Base-by-base conservation (phyloP, 2,113 vertebrate species). In the Ptyas mucosa region DNA sequence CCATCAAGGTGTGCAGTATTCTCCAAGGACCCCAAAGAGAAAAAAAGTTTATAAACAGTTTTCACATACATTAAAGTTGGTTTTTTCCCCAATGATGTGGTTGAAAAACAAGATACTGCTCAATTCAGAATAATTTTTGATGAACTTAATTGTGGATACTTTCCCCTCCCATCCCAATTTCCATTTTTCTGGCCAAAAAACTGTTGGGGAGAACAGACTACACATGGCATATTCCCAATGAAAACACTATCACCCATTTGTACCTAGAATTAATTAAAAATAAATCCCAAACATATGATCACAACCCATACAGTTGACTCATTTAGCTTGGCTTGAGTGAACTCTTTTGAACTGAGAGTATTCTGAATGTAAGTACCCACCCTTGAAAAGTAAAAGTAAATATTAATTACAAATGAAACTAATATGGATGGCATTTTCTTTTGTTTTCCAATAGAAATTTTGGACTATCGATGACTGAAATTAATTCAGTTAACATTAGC, bases 321-420 rank as follows among this genome's bases (percentile, higher is more conserved):
- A 43, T 81, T 81, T 43, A 81, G 75, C 34, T 43, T 81, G 75
- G 34, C 75, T 43, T 39, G 8, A 81, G 3, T 81, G 18, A 93
- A 92, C 43, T 21, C 91, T 86, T 90, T 93, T 14, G 93, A 64
- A 55, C 3, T 2, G 87, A 93, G 12, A 23, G 8, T 34, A 92
- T 29, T 52, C 87, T 87, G 46, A 5, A 90, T 9, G 29, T 51
- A 94, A 85, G 57, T 88, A 94, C 64, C 34, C 91, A 89, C 81
- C 81, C 87, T 95, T 94, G 93, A 94, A 92, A 81, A 96, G 93
- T 51, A 14, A 24, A 92, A 85, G 93, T 43, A 75, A 81, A 5
- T 90, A 90, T 87, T n/a, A 52, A 61, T 87, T 49, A 18, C 91
- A 34, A 92, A 88, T 90, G 49, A 57, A 92, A 46, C 10, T 20